A percentile compares a stretch with the other conserved stretches of the same genome.
phyloP scores from a whole-genome alignment of 1,140 invertebrate genomes.

The Babylonia areolata region DNA sequence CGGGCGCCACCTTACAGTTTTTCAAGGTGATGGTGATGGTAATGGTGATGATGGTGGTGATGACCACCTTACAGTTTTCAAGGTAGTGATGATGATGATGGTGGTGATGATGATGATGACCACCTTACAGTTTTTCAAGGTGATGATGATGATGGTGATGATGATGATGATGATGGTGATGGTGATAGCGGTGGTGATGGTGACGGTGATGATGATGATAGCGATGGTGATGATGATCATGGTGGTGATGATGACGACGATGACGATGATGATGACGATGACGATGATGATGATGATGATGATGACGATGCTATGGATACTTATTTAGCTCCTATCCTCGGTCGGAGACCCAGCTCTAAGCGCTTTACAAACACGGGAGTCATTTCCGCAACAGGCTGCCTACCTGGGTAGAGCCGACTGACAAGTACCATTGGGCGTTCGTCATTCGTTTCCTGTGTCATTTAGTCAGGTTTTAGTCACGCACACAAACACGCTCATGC shows the following conservation, averaged over 20 bases:
- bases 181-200: background rate
- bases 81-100: constrained; percentile 49
- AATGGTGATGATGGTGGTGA: background rate
- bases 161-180: background rate
- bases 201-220: too few relatives aligned
- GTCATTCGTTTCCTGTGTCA: too few relatives aligned
- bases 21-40: constrained; percentile 75
- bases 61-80: constrained; percentile 72
- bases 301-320: constrained; percentile 1
- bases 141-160: too few relatives aligned
- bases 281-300: constrained; percentile 12
- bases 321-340: too few relatives aligned
- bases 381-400: too few relatives aligned
- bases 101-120: constrained; percentile 36
- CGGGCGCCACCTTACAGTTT: constrained; percentile 72
- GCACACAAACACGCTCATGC: too few relatives aligned
- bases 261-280: constrained; percentile 7
- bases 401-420: too few relatives aligned
- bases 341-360: too few relatives aligned
- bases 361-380: too few relatives aligned
- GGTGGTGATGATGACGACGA: constrained; percentile 5
- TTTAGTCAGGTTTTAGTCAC: too few relatives aligned
- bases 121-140: constrained; percentile 72
- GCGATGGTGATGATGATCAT: constrained; percentile 1
- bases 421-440: too few relatives aligned